Base-by-base conservation (phyloP, 2,797 vertebrate species). In the Oryzias sinensis region DNA sequence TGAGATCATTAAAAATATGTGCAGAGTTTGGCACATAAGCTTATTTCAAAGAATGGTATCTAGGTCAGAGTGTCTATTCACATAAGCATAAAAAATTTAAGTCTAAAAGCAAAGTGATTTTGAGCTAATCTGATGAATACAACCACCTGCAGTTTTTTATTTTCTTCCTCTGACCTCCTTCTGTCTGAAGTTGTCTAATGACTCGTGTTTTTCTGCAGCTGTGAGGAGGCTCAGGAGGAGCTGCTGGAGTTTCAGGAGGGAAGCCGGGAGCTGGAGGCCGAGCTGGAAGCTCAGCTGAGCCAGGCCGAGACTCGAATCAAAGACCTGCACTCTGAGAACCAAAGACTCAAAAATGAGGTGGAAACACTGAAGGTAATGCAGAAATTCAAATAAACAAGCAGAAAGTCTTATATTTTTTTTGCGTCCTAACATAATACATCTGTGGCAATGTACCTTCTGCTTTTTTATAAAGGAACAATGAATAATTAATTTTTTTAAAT, bases 241-340 rank as follows among this genome's bases (percentile, higher is more conserved):
- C 92, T 98, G 82, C 90, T 93, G 84, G 96, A 98, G 77, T 98
- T 97, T 77, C 96, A 98, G 89, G 96, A 97, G 86, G 96, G 95
- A 60, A 98, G 96, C 92, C 88, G 96, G 70, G 96, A 98, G 78
- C 84, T 98, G 80, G 96, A 98, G 87, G 95, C 95, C 0, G 96
- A 98, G 80, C 90, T 98, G 90, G 95, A 98, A 60, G 90, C 95
- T 0, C 95, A 98, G 72, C 89, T 98, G 66, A 91, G 94, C 7
- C 95, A 98, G 61, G 93, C 95, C 1, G 96, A 98, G 79, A 92
- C 94, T 71, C 93, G 95, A 24, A 93, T 95, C 29, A 90, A 93
- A 77, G 96, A 98, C 87, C 90, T 96, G 80, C 92, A 96, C 74
- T 91, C 93, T 13, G 95, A 97, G 79, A 97, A 97, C 92, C 92